Conservation (phyloP, 1,140 invertebrate genomes). For the Drosophila ohnishii region DNA sequence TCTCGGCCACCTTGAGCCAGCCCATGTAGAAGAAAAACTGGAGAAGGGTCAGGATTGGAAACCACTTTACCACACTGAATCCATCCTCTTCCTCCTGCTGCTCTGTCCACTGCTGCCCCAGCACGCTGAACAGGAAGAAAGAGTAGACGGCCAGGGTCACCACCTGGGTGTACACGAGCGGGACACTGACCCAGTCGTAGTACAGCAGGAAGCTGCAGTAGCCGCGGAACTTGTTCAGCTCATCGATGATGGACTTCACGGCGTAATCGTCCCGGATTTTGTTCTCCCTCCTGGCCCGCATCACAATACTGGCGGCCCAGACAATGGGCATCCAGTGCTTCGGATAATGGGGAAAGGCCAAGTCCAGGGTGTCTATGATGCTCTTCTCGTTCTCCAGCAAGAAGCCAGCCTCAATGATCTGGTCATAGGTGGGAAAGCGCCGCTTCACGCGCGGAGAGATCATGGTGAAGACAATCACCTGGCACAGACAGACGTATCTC, state of each 20-base stretch:
- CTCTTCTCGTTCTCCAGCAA: constrained; percentile 92
- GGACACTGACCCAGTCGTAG: constrained; percentile 96
- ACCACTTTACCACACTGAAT: constrained; percentile 87
- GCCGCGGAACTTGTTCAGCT: constrained; percentile 94
- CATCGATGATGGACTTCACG: constrained; percentile 95
- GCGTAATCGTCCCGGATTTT: constrained; percentile 96
- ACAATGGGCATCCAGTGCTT: constrained; percentile 98
- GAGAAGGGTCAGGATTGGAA: constrained; percentile 92
- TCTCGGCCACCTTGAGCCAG: constrained; percentile 93
- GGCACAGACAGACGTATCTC: constrained; percentile 91
- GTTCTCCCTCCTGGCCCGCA: constrained; percentile 93
- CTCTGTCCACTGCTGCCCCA: constrained; percentile 91
- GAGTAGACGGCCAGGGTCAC: constrained; percentile 96
- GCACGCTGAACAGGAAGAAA: constrained; percentile 90
- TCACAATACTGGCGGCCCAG: constrained; percentile 96
- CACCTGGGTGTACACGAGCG: constrained; percentile 97
- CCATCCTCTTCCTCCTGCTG: constrained; percentile 66
- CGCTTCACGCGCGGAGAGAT: constrained; percentile 95
- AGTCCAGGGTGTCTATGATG: constrained; percentile 91
- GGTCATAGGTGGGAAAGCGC: constrained; percentile 94
- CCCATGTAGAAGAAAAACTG: constrained; percentile 94
- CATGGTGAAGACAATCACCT: constrained; percentile 92
- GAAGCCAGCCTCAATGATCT: constrained; percentile 94
- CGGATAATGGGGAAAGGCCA: constrained; percentile 92
- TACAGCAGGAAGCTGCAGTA: constrained; percentile 91